phyloP scores from a whole-genome alignment of 1,140 invertebrate species.

The Drosophila trapezifrons region DNA sequence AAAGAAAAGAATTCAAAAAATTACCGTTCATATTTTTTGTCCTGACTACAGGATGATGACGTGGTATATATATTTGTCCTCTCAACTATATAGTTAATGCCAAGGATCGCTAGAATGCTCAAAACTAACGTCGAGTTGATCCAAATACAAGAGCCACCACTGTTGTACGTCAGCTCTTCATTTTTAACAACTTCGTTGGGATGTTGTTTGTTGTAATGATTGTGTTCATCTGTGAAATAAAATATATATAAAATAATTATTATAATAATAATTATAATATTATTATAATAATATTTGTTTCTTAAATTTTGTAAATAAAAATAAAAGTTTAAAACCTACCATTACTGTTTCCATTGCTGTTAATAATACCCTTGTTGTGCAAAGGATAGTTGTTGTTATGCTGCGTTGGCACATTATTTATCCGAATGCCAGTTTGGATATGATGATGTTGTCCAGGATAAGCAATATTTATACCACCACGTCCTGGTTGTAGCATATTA shows the following conservation, averaged over 20 bases:
- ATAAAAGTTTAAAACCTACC: slow-evolving; percentile 42
- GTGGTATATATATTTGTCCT: slow-evolving; percentile 1
- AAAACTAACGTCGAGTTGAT: slow-evolving; percentile 26
- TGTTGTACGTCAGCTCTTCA: slow-evolving; percentile 92
- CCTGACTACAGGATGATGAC: neutral
- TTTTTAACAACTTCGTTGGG: slow-evolving; percentile 96
- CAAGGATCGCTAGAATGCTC: slow-evolving; percentile 18
- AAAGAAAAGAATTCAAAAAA: slow-evolving; percentile 22
- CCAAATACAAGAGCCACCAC: slow-evolving; percentile 39
- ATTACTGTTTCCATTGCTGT: slow-evolving; percentile 61
- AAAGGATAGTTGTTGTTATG: slow-evolving; percentile 69
- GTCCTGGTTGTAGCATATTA: slow-evolving; percentile 70
- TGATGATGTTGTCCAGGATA: slow-evolving; percentile 76
- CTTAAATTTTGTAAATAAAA: too few species aligned
- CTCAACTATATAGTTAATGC: slow-evolving; percentile 16
- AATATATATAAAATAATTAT: neutral
- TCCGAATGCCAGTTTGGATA: slow-evolving; percentile 80
- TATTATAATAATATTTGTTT: too few species aligned
- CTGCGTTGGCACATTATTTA: slow-evolving; percentile 82
- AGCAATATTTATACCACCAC: slow-evolving; percentile 52
- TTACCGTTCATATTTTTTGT: slow-evolving; percentile 5
- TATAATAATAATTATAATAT: too few species aligned
- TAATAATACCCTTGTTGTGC: slow-evolving; percentile 69
- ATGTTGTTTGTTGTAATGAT: slow-evolving; percentile 91
- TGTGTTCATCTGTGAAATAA: slow-evolving; percentile 84